Percentiles rank a stretch among this genome's conserved stretches.
These are phyloP conservation scores for Sitobion miscanthi DNA, from an alignment of 1,140 invertebrate species.

Conservation along the genomic window DNA sequence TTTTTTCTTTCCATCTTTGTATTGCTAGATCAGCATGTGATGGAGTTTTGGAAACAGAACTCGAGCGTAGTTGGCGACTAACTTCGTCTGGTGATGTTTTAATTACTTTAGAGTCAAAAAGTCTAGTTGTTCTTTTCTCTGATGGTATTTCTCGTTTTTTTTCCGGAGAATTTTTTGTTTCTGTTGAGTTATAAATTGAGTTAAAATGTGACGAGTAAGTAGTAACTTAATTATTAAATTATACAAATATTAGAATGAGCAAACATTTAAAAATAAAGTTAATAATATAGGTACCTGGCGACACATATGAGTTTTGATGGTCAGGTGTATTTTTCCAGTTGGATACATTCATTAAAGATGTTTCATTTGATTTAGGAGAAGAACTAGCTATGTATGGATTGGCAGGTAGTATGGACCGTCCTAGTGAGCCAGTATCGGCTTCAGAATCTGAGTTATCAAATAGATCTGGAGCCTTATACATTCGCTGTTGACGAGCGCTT, in stretches of 20 bases:
- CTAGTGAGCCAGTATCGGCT: background rate
- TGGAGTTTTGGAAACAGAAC: constrained; percentile 54
- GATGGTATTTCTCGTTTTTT: constrained; percentile 61
- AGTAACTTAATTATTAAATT: background rate
- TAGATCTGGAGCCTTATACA: constrained; percentile 26
- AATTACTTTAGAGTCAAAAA: constrained; percentile 41
- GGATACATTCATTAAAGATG: constrained; percentile 33
- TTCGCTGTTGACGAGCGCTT: constrained; percentile 2
- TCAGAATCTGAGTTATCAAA: constrained; percentile 57
- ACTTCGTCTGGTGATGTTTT: background rate
- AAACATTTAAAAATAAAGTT: background rate
- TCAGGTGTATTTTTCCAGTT: background rate
- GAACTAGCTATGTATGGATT: constrained; percentile 31
- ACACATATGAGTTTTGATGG: background rate
- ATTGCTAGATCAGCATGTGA: constrained; percentile 40
- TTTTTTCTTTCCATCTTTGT: constrained; percentile 46
- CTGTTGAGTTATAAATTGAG: constrained; percentile 64
- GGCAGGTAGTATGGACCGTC: background rate
- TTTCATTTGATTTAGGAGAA: constrained; percentile 40
- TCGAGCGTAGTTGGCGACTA: constrained; percentile 14
- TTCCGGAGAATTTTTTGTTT: constrained; percentile 60
- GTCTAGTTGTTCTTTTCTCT: constrained; percentile 52
- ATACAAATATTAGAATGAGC: background rate
- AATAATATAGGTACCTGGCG: background rate
- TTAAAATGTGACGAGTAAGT: background rate